Evolutionary conservation across 2,113 vertebrate genomes (phyloP).

Genomic region (Megatriorchis doriae): DNA sequence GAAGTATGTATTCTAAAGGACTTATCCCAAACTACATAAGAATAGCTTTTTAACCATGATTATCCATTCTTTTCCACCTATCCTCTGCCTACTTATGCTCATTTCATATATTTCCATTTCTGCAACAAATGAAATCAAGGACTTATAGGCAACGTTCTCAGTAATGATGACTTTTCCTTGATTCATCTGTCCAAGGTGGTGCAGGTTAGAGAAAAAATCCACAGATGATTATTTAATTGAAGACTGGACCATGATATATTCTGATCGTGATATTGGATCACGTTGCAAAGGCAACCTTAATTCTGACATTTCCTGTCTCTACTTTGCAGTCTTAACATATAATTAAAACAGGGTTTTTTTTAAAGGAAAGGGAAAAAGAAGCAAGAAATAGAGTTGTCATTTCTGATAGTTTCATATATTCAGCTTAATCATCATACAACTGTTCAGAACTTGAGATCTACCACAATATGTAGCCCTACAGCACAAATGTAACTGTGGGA

Average conservation of each 20-base stretch:
- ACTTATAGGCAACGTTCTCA: background rate
- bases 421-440: background rate
- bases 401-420: background rate
- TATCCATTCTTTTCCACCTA: background rate
- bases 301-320: conserved; percentile 38
- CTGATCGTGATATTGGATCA: background rate
- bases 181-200: background rate
- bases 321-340: background rate
- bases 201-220: background rate
- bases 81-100: background rate
- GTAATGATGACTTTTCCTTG: background rate
- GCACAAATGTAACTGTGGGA: background rate
- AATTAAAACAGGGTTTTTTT: background rate
- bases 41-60: background rate
- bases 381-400: background rate
- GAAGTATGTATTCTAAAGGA: background rate
- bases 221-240: background rate
- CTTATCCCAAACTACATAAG: background rate
- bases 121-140: background rate
- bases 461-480: background rate
- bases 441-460: background rate
- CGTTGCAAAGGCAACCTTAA: conserved; percentile 38
- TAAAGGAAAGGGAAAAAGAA: background rate
- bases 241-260: background rate
- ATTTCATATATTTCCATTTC: background rate